Evolutionary conservation across 2,888 invertebrate species (phyloP), one percentile per base, ranked within the genome.

Genomic region (Shargacucullia verbasci): DNA sequence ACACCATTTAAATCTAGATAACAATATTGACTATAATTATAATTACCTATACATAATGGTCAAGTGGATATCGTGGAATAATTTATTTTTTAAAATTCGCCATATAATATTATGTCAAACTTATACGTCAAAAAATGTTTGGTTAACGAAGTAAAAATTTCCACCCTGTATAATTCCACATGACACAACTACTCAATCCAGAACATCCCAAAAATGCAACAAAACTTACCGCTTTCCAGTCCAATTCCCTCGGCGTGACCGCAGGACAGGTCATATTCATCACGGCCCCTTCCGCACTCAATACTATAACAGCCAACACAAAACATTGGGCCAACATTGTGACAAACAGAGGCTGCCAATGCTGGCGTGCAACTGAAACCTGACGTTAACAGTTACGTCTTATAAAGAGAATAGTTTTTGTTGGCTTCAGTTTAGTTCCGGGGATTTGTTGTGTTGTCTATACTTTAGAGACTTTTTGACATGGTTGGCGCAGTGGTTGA

Each of bases 141-240:
- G n/a, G n/a, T n/a, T n/a, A n/a, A n/a, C n/a, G n/a, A n/a, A n/a
- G n/a, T n/a, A n/a, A n/a, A n/a, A n/a, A n/a, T 20, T 20, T 20
- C 20, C 20, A 20, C 20, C 20, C 20, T 20, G 20, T 20, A 20
- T 20, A 2, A 20, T n/a, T n/a, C 20, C 20, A 20, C 20, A 4
- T 20, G 2, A n/a, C 5, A 3, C 1, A 3, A 2, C 11, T 0
- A 25, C 0, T 20, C 9, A 40, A 1, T n/a, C 8, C 1, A 9
- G 37, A 41, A 33, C 11, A 7, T 4, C 6, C 4, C 0, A 29
- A 38, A 15, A 27, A 20, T 0, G 9, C 9, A n/a, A 27, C 13
- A 12, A 29, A 13, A 82, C 90, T 87, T 67, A 93, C 93, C 68
- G 88, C 91, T 70, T 91, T 92, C 83, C 91, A 88, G 79, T 93